Percentiles rank a stretch among this genome's conserved stretches.
Conservation (phyloP, 2,113 vertebrate genomes). For the Paratilapia polleni region DNA sequence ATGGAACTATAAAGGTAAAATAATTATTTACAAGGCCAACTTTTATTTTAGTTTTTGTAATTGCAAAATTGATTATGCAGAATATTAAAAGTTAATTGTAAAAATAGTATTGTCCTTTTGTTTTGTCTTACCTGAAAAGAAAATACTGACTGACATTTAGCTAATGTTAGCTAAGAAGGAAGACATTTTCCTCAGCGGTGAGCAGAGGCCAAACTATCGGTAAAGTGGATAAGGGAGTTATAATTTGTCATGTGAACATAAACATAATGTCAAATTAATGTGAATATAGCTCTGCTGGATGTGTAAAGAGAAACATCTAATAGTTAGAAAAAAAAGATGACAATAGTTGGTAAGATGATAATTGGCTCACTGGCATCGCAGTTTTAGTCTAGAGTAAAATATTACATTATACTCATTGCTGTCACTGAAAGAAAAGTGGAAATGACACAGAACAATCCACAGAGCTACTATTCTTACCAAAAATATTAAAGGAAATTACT, state of each 20-base stretch:
- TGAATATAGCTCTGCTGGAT: neutral
- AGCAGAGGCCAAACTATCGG: neutral
- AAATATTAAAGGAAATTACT: neutral
- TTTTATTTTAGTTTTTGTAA: neutral
- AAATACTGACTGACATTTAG: too few species aligned
- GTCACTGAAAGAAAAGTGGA: neutral
- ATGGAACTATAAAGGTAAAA: neutral
- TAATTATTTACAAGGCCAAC: neutral
- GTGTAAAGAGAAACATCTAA: neutral
- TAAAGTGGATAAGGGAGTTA: neutral
- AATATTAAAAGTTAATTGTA: neutral
- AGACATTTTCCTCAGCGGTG: neutral
- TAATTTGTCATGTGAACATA: neutral
- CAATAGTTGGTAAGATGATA: neutral
- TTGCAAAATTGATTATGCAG: neutral
- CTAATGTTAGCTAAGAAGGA: neutral
- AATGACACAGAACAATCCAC: neutral
- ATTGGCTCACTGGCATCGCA: neutral
- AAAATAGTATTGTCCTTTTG: neutral
- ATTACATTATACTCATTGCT: neutral
- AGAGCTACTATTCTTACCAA: neutral
- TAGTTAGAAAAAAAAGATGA: neutral
- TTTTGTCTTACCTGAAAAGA: neutral
- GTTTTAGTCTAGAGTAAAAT: neutral
- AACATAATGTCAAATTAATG: neutral